Percentiles rank a stretch among this genome's conserved stretches.
Evolutionary conservation across 2,888 invertebrate species (phyloP).

Genomic region (Drosophila planitibia): DNA sequence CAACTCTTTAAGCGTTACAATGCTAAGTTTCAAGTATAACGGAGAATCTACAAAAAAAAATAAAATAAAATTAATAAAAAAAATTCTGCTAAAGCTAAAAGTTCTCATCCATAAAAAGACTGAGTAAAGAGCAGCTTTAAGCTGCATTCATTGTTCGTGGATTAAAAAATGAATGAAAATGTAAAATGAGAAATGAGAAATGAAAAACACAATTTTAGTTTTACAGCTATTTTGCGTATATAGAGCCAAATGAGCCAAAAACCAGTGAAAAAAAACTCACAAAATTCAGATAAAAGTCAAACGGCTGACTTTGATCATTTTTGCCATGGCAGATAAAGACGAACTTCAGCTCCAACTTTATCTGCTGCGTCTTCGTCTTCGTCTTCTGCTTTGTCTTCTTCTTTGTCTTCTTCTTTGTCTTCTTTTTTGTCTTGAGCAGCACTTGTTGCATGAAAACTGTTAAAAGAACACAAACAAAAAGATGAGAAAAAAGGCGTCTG

Average conservation of each 20-base stretch:
- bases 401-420: background rate
- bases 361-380: background rate
- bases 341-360: constrained; percentile 1
- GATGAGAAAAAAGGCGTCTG: constrained; percentile 12
- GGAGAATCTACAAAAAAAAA: background rate
- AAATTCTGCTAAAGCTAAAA: background rate
- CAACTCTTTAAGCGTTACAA: background rate
- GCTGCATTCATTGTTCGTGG: background rate
- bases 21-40: too few species aligned
- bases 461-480: background rate
- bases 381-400: background rate
- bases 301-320: constrained; percentile 30
- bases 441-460: constrained; percentile 47
- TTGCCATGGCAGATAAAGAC: background rate
- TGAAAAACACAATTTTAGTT: too few species aligned
- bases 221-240: too few species aligned
- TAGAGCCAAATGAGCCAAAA: too few species aligned
- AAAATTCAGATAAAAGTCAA: constrained; percentile 7
- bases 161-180: background rate
- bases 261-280: too few species aligned
- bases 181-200: background rate
- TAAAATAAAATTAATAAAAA: background rate
- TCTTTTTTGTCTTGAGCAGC: background rate
- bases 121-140: background rate
- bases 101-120: background rate